phyloP scores from a whole-genome alignment of 2,113 vertebrate species.

The Oryzias melastigma region DNA sequence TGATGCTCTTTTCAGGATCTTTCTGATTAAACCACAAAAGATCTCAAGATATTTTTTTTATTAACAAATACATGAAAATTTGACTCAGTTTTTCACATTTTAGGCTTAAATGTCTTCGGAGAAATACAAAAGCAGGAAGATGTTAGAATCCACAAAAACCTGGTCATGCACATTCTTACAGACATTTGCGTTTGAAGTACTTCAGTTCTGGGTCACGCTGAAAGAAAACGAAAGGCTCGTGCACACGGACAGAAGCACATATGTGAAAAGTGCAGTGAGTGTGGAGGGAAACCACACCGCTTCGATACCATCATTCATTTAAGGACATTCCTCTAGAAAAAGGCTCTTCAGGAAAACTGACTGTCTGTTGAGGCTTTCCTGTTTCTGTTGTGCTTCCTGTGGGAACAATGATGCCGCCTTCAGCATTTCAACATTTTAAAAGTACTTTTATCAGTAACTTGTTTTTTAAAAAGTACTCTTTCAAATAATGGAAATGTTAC shows the following conservation, averaged over 20 bases:
- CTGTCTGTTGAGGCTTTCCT: slow-evolving; percentile 31
- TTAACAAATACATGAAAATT: slow-evolving; percentile 50
- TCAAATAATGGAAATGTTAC: no score
- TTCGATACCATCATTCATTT: slow-evolving; percentile 17
- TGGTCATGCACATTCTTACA: slow-evolving; percentile 38
- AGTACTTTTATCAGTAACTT: no score
- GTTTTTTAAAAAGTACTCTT: no score
- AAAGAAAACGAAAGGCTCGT: not conserved
- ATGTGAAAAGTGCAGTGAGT: slow-evolving; percentile 14
- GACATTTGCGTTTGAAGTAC: not conserved
- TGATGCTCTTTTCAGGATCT: slow-evolving; percentile 16
- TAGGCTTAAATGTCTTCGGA: slow-evolving; percentile 42
- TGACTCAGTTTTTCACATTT: slow-evolving; percentile 38
- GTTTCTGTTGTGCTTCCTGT: slow-evolving; percentile 22
- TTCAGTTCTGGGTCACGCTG: no score
- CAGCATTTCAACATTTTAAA: no score
- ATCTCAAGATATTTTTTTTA: slow-evolving; percentile 32
- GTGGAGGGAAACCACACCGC: slow-evolving; percentile 12
- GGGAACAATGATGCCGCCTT: not conserved
- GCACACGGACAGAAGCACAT: slow-evolving; percentile 5
- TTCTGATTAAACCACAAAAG: not conserved
- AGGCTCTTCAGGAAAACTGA: slow-evolving; percentile 29
- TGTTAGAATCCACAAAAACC: slow-evolving; percentile 35
- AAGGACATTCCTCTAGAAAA: slow-evolving; percentile 20
- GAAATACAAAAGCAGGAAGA: slow-evolving; percentile 57